A percentile compares a stretch with the other conserved stretches of the same genome.
These are phyloP conservation scores for Ophonus ardosiacus DNA, from an alignment of 2,888 invertebrate genomes.

Conservation along the genomic window DNA sequence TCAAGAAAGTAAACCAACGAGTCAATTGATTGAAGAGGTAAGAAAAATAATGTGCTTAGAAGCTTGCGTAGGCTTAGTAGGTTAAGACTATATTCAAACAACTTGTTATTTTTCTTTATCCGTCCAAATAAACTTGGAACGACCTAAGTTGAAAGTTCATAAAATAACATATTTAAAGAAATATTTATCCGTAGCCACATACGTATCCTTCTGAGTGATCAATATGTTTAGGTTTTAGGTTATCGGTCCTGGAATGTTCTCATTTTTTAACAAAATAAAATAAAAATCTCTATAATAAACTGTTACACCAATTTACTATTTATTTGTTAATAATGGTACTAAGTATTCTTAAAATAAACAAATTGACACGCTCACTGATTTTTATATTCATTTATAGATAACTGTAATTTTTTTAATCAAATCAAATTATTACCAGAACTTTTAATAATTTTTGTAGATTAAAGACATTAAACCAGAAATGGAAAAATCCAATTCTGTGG, in stretches of 20 bases:
- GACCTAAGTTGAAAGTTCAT: slow-evolving; percentile 28
- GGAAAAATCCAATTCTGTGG: slow-evolving; percentile 27
- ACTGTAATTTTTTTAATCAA: slow-evolving; percentile 3
- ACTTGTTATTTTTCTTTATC: slow-evolving; percentile 28
- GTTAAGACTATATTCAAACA: slow-evolving; percentile 50
- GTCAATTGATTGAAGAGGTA: slow-evolving; percentile 36
- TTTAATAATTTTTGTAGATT: background rate
- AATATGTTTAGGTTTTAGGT: slow-evolving; percentile 42
- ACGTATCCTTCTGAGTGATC: background rate
- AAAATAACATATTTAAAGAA: background rate
- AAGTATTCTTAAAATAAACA: background rate
- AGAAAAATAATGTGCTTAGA: slow-evolving; percentile 42
- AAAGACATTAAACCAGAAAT: slow-evolving; percentile 32
- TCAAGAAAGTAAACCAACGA: slow-evolving; percentile 8
- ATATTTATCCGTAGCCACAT: background rate
- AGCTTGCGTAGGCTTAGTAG: slow-evolving; percentile 33
- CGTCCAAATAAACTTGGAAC: background rate
- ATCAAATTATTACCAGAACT: background rate
- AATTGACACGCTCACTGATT: slow-evolving; percentile 22
- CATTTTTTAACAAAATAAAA: background rate
- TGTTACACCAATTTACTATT: background rate
- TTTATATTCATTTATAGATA: slow-evolving; percentile 22
- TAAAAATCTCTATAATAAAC: background rate
- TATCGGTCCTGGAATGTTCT: slow-evolving; percentile 14
- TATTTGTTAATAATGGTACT: background rate